These are phyloP conservation scores for Plagodis pulveraria DNA, from an alignment of 2,888 invertebrate species.

Conservation along the genomic window DNA sequence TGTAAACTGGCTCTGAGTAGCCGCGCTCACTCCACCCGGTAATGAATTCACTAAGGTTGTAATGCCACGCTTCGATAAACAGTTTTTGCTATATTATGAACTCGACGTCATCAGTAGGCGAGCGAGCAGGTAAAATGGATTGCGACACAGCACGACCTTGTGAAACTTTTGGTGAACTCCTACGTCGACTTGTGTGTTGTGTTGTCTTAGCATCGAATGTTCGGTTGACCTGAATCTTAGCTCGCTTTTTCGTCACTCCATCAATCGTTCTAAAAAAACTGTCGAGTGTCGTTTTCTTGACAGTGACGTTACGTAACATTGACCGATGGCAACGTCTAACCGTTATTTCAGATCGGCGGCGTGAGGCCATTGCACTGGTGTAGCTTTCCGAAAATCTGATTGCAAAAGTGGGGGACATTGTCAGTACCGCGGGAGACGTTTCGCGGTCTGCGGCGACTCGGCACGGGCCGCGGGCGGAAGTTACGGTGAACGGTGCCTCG, in stretches of 20 bases:
- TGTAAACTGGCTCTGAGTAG: conserved; percentile 48
- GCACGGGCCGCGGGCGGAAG: conserved; percentile 66
- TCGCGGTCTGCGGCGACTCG: conserved; percentile 32
- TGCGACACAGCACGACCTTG: conserved; percentile 41
- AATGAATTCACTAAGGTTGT: conserved; percentile 60
- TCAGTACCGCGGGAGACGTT: conserved; percentile 44
- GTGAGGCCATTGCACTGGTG: conserved; percentile 57
- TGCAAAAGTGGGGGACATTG: conserved; percentile 58
- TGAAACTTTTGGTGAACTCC: conserved; percentile 34
- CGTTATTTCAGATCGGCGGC: conserved; percentile 48
- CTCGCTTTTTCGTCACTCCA: conserved; percentile 37
- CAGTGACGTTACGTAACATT: conserved; percentile 55
- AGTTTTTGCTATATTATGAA: conserved; percentile 43
- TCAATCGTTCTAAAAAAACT: conserved; percentile 45
- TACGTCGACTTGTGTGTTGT: conserved; percentile 30
- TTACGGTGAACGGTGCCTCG: conserved; percentile 71
- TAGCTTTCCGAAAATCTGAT: conserved; percentile 68
- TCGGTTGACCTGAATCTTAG: conserved; percentile 39
- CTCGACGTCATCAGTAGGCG: conserved; percentile 26
- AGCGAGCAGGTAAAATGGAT: conserved; percentile 23
- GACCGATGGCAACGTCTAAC: conserved; percentile 46
- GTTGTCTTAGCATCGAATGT: conserved; percentile 26
- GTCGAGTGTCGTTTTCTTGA: conserved; percentile 40
- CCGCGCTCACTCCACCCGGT: conserved; percentile 42
- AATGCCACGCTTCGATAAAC: conserved; percentile 50